Evolutionary conservation across 2,888 invertebrate species (phyloP).

Genomic region (Thysanoteuthis rhombus): DNA sequence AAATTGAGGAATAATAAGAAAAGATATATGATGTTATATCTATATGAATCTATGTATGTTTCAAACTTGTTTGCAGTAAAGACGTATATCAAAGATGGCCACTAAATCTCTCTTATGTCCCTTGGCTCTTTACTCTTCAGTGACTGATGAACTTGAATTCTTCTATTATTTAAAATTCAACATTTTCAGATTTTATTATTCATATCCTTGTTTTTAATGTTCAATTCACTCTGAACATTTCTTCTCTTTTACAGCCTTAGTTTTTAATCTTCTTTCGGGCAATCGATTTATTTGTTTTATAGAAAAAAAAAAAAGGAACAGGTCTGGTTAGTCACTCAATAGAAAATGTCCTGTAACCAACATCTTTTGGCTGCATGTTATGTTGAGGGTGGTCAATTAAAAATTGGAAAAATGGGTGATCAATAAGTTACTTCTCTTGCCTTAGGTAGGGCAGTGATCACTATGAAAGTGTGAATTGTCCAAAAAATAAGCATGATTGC

Average conservation of each 20-base stretch:
- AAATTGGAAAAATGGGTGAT: no score
- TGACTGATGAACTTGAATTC: not conserved
- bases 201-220: not conserved
- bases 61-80: not conserved
- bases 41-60: not conserved
- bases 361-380: no score
- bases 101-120: not conserved
- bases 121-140: not conserved
- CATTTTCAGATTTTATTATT: not conserved
- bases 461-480: no score
- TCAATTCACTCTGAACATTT: not conserved
- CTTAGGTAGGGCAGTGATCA: no score
- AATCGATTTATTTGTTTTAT: not conserved
- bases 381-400: no score
- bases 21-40: not conserved
- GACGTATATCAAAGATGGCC: not conserved
- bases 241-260: not conserved
- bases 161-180: not conserved
- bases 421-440: no score
- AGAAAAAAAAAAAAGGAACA: no score
- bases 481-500: no score
- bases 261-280: not conserved
- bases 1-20: no score
- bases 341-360: no score
- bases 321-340: no score